phyloP scores from a whole-genome alignment of 2,888 invertebrate genomes.

The Toxonevra muliebris region DNA sequence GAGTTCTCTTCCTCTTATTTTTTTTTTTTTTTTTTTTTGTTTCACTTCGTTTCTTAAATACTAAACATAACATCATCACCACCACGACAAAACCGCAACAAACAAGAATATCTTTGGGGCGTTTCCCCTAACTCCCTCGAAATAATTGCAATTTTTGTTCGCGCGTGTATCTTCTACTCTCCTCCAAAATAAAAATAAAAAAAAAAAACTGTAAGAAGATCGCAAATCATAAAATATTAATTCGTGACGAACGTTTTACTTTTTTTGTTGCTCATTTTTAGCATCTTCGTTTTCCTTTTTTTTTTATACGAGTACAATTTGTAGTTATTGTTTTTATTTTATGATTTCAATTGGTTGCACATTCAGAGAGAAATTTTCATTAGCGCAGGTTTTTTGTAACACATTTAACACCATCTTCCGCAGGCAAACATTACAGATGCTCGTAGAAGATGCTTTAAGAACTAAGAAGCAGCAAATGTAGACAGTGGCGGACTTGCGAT shows the following conservation, averaged over 20 bases:
- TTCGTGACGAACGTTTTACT: conserved; percentile 28
- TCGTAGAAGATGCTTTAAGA: neutral
- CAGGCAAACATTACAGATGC: neutral
- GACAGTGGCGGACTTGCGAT: neutral
- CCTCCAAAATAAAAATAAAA: too few relatives aligned
- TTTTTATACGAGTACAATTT: neutral
- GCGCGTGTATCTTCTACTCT: neutral
- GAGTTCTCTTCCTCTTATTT: too few relatives aligned
- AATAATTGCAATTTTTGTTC: neutral
- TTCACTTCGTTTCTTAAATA: too few relatives aligned
- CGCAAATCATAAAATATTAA: conserved; percentile 29
- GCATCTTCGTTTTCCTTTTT: neutral
- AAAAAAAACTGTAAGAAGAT: neutral
- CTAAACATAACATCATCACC: too few relatives aligned
- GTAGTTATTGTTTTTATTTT: conserved; percentile 2
- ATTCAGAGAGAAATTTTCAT: conserved; percentile 20
- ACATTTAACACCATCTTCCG: conserved; percentile 27
- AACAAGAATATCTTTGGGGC: neutral
- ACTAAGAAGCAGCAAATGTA: neutral
- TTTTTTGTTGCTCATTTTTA: neutral
- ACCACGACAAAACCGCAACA: too few relatives aligned
- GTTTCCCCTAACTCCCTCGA: neutral
- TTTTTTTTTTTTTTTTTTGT: too few relatives aligned
- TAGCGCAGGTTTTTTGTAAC: conserved; percentile 16
- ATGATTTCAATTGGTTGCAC: neutral